Conservation (phyloP, 2,888 invertebrate species). For the Isotomurus palustris region DNA sequence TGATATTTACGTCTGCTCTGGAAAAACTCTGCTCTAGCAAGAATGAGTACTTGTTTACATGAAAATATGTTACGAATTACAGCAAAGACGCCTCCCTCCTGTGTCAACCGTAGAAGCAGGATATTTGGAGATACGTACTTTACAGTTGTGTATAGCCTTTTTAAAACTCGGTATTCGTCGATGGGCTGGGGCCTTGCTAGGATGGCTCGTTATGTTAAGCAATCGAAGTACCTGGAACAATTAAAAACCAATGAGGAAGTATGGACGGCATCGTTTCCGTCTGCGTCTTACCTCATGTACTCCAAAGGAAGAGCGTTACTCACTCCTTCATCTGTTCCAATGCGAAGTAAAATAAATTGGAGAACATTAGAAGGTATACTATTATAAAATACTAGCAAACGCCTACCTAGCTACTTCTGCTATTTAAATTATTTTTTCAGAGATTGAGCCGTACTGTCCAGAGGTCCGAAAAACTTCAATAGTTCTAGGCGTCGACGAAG, state of each 20-base stretch:
- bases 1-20: no score
- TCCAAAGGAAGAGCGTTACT: constrained; percentile 23
- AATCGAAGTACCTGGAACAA: constrained; percentile 39
- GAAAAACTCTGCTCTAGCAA: no score
- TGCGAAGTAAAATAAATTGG: constrained; percentile 29
- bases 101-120: no score
- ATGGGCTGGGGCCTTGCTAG: constrained; percentile 38
- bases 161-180: no score
- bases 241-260: constrained; percentile 42
- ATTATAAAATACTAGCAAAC: constrained; percentile 1
- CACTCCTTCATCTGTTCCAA: constrained; percentile 6
- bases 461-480: constrained; percentile 35
- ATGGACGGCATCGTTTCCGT: constrained; percentile 30
- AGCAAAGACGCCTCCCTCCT: no score
- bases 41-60: no score
- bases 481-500: constrained; percentile 35
- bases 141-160: no score
- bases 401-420: neutral
- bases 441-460: constrained; percentile 29
- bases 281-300: constrained; percentile 36
- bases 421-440: constrained; percentile 14
- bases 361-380: constrained; percentile 33
- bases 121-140: no score
- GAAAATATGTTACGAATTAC: no score
- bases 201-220: constrained; percentile 43